phyloP scores from a whole-genome alignment of 2,888 invertebrate species.

The Oconnorella tubifera region DNA sequence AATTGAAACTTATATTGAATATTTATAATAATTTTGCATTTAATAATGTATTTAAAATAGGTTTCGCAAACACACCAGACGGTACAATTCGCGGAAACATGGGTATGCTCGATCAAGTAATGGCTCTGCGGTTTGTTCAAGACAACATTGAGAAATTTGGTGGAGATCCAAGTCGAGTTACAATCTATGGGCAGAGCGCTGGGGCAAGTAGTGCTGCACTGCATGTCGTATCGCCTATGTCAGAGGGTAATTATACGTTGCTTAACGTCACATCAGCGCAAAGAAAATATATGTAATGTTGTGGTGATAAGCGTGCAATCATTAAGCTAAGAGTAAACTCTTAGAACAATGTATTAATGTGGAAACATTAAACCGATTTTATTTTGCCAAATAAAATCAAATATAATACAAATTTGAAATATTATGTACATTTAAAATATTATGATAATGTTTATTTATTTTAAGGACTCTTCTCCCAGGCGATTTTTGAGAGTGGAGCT shows the following conservation, averaged over 20 bases:
- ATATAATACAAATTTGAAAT: no score
- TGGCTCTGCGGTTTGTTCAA: constrained; percentile 24
- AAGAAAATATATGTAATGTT: neutral
- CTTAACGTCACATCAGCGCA: no score
- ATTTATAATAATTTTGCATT: no score
- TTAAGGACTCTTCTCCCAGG: constrained; percentile 37
- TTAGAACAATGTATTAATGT: no score
- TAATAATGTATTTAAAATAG: no score
- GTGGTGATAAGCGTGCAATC: no score
- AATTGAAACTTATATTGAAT: no score
- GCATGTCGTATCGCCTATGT: constrained; percentile 16
- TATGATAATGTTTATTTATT: no score
- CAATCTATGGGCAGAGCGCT: constrained; percentile 29
- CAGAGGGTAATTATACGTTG: constrained; percentile 18
- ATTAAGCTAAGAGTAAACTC: no score
- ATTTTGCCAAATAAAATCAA: no score
- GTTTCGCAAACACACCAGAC: constrained; percentile 25
- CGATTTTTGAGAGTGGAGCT: constrained; percentile 38
- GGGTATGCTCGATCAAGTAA: constrained; percentile 24
- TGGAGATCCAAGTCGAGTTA: constrained; percentile 25
- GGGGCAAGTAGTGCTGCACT: constrained; percentile 23
- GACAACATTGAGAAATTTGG: constrained; percentile 29
- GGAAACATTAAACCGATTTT: no score
- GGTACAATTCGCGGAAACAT: constrained; percentile 22
- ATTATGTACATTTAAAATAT: no score